phyloP scores from a whole-genome alignment of 2,888 invertebrate species.

The Rotaria sp. region DNA sequence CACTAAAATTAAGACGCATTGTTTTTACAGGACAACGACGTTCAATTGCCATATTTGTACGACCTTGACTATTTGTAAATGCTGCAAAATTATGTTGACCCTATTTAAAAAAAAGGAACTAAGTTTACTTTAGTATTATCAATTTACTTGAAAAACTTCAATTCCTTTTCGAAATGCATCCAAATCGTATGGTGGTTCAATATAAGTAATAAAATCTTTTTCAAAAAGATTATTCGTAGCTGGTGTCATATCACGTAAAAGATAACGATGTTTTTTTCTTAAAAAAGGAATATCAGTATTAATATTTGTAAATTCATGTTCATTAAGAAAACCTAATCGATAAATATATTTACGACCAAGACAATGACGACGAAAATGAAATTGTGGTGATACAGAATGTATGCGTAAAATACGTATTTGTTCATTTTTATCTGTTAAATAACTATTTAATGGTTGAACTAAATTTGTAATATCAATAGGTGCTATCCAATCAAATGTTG shows the following conservation, averaged over 20 bases:
- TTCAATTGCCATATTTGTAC: conserved; percentile 41
- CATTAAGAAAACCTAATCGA: background rate
- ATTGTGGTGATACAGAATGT: background rate
- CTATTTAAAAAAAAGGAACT: background rate
- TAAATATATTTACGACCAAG: background rate
- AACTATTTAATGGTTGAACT: background rate
- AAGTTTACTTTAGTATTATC: too few species aligned
- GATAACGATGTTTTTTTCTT: background rate
- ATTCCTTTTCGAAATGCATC: conserved; percentile 3
- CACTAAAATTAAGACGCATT: background rate
- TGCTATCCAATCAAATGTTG: conserved; percentile 26
- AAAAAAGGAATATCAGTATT: background rate
- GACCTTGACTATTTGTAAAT: conserved; percentile 37
- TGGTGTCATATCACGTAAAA: background rate
- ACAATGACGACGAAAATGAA: conserved; percentile 29
- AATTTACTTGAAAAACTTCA: background rate
- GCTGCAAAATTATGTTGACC: conserved; percentile 39
- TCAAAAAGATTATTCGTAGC: background rate
- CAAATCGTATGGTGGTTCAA: background rate
- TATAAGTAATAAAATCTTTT: background rate
- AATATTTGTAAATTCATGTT: background rate
- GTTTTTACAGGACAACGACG: conserved; percentile 35
- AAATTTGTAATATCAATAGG: background rate
- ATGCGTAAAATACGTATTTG: conserved; percentile 3
- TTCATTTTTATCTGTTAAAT: background rate